These are phyloP conservation scores for Caprella mutica DNA, from an alignment of 2,888 invertebrate genomes.

Conservation along the genomic window DNA sequence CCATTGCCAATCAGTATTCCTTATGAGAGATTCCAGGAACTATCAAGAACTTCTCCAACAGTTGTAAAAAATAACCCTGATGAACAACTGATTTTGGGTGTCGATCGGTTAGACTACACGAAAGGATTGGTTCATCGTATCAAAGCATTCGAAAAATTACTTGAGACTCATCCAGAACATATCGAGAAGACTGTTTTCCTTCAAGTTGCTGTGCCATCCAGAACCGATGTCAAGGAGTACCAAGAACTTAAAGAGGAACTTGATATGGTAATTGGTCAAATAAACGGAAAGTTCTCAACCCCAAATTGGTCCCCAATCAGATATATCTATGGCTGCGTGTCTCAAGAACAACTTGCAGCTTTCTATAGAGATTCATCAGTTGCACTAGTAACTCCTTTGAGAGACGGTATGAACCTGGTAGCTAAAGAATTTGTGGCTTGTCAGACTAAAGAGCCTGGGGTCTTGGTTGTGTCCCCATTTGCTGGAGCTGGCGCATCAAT, in stretches of 20 bases:
- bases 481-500: conserved; percentile 42
- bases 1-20: conserved; percentile 43
- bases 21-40: conserved; percentile 40
- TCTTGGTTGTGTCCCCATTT: conserved; percentile 43
- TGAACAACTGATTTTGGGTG: conserved; percentile 62
- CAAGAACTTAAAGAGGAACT: conserved; percentile 43
- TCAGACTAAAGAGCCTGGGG: conserved; percentile 41
- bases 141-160: conserved; percentile 66
- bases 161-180: conserved; percentile 74
- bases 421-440: conserved; percentile 45
- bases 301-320: conserved; percentile 44
- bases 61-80: conserved; percentile 34
- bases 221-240: conserved; percentile 43
- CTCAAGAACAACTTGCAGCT: conserved; percentile 42
- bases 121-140: conserved; percentile 75
- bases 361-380: conserved; percentile 43
- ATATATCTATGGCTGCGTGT: conserved; percentile 42
- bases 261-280: conserved; percentile 41
- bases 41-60: conserved; percentile 40
- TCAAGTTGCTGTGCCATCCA: conserved; percentile 48
- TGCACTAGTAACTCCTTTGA: conserved; percentile 42
- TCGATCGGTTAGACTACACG: conserved; percentile 80
- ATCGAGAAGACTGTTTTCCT: conserved; percentile 62
- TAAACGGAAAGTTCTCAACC: conserved; percentile 43
- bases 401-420: conserved; percentile 45